These are phyloP conservation scores for Ptilodon capucinus DNA, from an alignment of 2,888 invertebrate species.

Conservation along the genomic window DNA sequence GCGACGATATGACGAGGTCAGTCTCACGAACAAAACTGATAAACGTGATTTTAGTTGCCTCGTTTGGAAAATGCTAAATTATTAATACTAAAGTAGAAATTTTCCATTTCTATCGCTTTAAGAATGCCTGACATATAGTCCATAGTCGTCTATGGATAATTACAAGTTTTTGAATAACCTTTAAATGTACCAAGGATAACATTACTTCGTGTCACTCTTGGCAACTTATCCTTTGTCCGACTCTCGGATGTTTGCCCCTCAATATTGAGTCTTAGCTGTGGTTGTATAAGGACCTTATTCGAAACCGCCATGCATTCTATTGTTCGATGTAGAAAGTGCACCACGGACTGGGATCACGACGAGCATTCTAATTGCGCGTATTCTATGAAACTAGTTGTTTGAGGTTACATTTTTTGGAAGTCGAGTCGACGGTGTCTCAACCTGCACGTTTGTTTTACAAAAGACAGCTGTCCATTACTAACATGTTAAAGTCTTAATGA, in stretches of 20 bases:
- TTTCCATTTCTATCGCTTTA: too few relatives aligned
- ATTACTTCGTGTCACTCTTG: constrained; percentile 2
- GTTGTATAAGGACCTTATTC: constrained; percentile 33
- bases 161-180: too few relatives aligned
- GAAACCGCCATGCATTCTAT: constrained; percentile 35
- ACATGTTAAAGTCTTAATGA: background rate
- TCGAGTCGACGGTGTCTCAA: constrained; percentile 5
- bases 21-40: constrained; percentile 45
- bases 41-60: constrained; percentile 46
- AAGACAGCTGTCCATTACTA: background rate
- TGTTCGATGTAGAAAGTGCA: constrained; percentile 65
- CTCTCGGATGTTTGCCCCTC: constrained; percentile 21
- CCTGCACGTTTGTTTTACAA: constrained; percentile 5
- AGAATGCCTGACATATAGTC: too few relatives aligned
- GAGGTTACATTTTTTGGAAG: constrained; percentile 14
- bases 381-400: constrained; percentile 18
- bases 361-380: constrained; percentile 56
- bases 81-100: constrained; percentile 9
- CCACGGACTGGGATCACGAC: constrained; percentile 52
- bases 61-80: constrained; percentile 23
- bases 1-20: constrained; percentile 57
- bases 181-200: background rate
- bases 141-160: too few relatives aligned
- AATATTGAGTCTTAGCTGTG: constrained; percentile 32
- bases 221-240: constrained; percentile 22